Evolutionary conservation across 2,113 vertebrate species (phyloP).

Genomic region (Ploceus nigricollis): DNA sequence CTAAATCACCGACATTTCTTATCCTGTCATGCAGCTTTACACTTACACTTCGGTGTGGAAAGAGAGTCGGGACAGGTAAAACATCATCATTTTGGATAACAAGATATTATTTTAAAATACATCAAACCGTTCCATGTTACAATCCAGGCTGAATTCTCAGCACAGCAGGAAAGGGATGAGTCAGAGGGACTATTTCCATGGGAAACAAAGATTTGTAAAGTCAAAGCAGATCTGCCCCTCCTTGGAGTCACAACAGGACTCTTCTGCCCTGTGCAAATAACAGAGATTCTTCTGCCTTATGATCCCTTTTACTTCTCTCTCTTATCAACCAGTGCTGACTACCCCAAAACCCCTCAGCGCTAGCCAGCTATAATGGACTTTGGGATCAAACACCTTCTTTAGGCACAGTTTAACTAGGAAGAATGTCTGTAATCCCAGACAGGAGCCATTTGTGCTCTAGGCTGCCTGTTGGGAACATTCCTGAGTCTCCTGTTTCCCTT

Average conservation of each 20-base stretch:
- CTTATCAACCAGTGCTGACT: neutral
- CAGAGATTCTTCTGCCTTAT: neutral
- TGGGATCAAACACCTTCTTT: neutral
- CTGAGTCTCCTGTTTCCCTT: neutral
- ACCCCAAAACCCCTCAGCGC: neutral
- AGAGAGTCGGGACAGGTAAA: neutral
- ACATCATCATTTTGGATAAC: neutral
- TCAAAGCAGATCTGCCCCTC: neutral
- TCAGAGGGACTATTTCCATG: neutral
- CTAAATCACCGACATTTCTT: neutral
- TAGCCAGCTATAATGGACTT: neutral
- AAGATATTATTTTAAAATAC: neutral
- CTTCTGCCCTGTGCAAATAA: neutral
- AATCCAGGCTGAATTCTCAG: neutral
- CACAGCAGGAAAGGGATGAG: neutral
- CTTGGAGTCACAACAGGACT: neutral
- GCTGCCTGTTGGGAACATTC: neutral
- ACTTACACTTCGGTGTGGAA: neutral
- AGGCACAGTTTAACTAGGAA: neutral
- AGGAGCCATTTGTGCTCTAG: neutral
- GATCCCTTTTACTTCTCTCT: neutral
- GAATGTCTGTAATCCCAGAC: neutral
- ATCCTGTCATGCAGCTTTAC: neutral
- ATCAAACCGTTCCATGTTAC: neutral
- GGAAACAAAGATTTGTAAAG: neutral